These are phyloP conservation scores for Propithecus perrieri DNA, from an alignment of 2,797 vertebrate genomes.

Conservation along the genomic window DNA sequence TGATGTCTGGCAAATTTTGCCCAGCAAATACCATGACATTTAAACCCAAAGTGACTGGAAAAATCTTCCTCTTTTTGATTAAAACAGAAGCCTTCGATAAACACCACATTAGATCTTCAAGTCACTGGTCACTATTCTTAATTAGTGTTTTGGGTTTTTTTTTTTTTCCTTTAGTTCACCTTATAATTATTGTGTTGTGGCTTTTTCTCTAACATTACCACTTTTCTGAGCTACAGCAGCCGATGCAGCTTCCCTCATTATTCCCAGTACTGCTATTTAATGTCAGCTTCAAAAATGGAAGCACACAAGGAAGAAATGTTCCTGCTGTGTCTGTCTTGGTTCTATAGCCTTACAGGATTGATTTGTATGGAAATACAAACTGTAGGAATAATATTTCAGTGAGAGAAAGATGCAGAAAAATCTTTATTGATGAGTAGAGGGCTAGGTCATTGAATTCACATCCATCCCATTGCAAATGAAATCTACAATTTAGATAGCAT, in stretches of 20 bases:
- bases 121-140: not conserved
- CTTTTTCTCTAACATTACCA: not conserved
- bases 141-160: not conserved
- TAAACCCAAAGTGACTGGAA: not conserved
- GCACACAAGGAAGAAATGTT: not conserved
- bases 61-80: not conserved
- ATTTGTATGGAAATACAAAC: conserved; percentile 73
- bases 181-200: not conserved
- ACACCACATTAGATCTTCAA: not conserved
- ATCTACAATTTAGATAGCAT: conserved; percentile 65
- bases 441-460: conserved; percentile 41
- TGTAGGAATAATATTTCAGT: conserved; percentile 53
- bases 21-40: not conserved
- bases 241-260: conserved; percentile 47
- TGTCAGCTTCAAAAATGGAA: not conserved
- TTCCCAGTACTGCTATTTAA: conserved; percentile 37
- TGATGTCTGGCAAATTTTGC: not conserved
- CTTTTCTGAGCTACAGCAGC: not conserved
- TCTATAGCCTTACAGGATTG: conserved; percentile 28
- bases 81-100: not conserved
- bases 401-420: conserved; percentile 63
- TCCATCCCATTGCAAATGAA: conserved; percentile 55
- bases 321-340: conserved; percentile 64
- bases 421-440: conserved; percentile 70
- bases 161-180: not conserved